Percentiles rank a stretch among this genome's conserved stretches.
These are phyloP conservation scores for Sinelater perroti DNA, from an alignment of 2,888 invertebrate species.

Conservation along the genomic window DNA sequence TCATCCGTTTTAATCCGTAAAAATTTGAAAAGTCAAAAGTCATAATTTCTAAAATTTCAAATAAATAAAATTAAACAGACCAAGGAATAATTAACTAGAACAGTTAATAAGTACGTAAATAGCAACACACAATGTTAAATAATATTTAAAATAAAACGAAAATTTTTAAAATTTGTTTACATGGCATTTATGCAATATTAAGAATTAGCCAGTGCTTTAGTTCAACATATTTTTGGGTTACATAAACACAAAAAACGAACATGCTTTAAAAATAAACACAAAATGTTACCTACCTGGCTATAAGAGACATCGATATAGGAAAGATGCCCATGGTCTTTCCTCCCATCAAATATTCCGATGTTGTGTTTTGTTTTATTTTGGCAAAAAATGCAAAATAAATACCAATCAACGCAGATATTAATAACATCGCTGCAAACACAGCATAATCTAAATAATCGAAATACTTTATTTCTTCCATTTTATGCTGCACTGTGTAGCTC, in stretches of 20 bases:
- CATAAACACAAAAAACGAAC: no score
- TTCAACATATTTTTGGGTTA: background rate
- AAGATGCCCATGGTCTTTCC: constrained; percentile 82
- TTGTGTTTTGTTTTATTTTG: constrained; percentile 72
- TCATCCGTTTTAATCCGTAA: no score
- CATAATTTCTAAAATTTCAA: no score
- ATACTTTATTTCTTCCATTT: constrained; percentile 45
- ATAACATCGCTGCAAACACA: constrained; percentile 72
- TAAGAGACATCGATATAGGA: constrained; percentile 80
- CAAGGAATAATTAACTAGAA: no score
- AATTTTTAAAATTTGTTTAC: no score
- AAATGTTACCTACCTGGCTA: constrained; percentile 75
- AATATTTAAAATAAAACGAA: no score
- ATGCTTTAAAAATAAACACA: background rate
- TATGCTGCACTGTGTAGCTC: background rate
- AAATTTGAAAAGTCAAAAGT: no score
- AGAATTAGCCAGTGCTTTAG: no score
- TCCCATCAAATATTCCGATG: constrained; percentile 77
- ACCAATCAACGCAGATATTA: constrained; percentile 72
- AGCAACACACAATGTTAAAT: no score
- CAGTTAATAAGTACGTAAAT: no score
- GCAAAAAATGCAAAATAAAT: constrained; percentile 77
- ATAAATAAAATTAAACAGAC: no score
- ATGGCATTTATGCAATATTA: no score
- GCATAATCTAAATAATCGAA: constrained; percentile 73